Conservation (phyloP, 1,140 invertebrate species). For the Drosophila navojoa region DNA sequence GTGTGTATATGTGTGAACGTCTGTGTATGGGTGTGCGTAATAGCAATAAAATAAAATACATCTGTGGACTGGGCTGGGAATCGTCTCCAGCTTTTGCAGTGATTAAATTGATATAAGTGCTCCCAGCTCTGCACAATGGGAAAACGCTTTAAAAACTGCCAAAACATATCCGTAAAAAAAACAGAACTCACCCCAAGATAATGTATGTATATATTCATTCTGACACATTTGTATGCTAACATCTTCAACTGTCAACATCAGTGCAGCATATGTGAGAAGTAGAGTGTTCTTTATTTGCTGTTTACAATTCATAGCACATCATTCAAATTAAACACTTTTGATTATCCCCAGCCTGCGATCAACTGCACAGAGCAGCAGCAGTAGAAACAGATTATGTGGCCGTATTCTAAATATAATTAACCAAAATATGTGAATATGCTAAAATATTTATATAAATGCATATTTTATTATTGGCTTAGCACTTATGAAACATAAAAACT, state of each 20-base stretch:
- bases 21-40: conserved; percentile 42
- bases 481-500: no score
- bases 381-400: no score
- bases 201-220: neutral
- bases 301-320: neutral
- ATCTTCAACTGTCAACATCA: conserved; percentile 1
- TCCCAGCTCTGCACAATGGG: conserved; percentile 16
- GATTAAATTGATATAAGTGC: conserved; percentile 76
- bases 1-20: neutral
- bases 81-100: conserved; percentile 57
- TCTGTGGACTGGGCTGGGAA: conserved; percentile 50
- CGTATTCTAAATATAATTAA: neutral
- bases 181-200: neutral
- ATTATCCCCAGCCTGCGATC: neutral
- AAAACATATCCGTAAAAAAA: conserved; percentile 18
- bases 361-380: no score
- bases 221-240: neutral
- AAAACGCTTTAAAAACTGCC: conserved; percentile 39
- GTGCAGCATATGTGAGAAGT: no score
- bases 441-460: neutral
- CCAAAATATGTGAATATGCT: neutral
- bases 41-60: conserved; percentile 74
- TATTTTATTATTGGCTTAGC: no score
- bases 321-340: neutral
- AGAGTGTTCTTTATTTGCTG: neutral